Conservation (phyloP, 2,888 invertebrate species). For the Sinhomidia bicolor region DNA sequence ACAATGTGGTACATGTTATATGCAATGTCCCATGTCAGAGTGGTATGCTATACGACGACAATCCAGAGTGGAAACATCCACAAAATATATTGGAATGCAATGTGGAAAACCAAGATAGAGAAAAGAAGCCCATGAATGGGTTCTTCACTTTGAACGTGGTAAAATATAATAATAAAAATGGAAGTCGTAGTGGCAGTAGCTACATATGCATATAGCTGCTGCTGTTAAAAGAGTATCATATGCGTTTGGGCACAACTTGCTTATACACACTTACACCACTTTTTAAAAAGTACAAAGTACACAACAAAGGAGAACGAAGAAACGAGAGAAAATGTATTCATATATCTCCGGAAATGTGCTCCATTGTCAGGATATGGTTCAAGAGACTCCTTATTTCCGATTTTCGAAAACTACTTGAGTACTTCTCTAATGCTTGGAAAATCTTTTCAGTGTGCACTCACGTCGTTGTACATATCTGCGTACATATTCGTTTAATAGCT, state of each 20-base stretch:
- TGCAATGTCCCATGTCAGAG: background rate
- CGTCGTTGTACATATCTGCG: background rate
- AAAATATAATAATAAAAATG: background rate
- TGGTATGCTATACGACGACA: background rate
- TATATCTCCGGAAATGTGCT: conserved; percentile 60
- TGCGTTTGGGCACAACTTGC: background rate
- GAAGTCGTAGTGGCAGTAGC: background rate
- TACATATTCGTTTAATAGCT: no score
- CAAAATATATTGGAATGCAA: background rate
- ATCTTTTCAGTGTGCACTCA: background rate
- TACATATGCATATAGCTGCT: no score
- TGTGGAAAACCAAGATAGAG: conserved; percentile 11
- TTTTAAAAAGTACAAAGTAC: conserved; percentile 31
- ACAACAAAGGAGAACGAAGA: conserved; percentile 14
- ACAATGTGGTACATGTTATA: no score
- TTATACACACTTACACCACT: background rate
- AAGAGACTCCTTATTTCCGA: conserved; percentile 60
- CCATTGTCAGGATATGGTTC: conserved; percentile 63
- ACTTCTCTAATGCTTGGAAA: background rate
- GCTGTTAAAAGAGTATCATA: background rate
- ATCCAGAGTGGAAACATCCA: background rate
- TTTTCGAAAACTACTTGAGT: conserved; percentile 23
- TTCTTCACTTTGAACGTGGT: background rate
- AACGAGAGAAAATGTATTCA: conserved; percentile 52
- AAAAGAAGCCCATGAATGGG: conserved; percentile 9